Conservation (phyloP, 2,888 invertebrate species). For the Amphipyra tragopoginis region DNA sequence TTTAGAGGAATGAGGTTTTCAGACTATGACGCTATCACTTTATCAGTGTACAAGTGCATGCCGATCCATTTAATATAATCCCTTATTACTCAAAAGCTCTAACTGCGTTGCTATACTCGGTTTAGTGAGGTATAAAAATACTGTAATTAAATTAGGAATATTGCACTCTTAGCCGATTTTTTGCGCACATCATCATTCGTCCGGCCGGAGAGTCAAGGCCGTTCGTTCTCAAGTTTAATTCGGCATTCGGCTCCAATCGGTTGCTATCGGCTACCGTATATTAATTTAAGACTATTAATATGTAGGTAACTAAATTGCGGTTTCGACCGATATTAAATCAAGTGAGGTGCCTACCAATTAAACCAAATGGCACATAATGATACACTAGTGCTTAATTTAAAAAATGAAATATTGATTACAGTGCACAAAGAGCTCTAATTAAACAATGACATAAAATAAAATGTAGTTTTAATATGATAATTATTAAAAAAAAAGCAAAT, state of each 20-base stretch:
- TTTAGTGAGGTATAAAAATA: slow-evolving; percentile 14
- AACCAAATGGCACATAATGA: slow-evolving; percentile 48
- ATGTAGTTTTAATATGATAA: too few relatives aligned
- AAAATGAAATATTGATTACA: neutral
- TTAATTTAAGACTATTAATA: slow-evolving; percentile 57
- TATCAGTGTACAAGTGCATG: slow-evolving; percentile 12
- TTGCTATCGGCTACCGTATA: slow-evolving; percentile 65
- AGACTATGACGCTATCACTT: slow-evolving; percentile 24
- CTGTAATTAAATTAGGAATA: slow-evolving; percentile 49
- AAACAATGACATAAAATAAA: too few relatives aligned
- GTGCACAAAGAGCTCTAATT: too few relatives aligned
- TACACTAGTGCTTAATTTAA: slow-evolving; percentile 13
- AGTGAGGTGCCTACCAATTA: slow-evolving; percentile 34
- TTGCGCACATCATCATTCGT: slow-evolving; percentile 55
- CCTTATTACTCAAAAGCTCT: neutral
- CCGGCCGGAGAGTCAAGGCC: slow-evolving; percentile 73
- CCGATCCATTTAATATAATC: slow-evolving; percentile 16
- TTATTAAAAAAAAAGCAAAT: too few relatives aligned
- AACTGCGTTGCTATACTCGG: neutral
- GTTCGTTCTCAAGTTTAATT: slow-evolving; percentile 52
- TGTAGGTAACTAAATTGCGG: slow-evolving; percentile 43
- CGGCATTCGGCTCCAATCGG: slow-evolving; percentile 53
- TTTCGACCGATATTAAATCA: slow-evolving; percentile 56
- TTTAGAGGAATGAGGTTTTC: slow-evolving; percentile 25
- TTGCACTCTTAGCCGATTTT: slow-evolving; percentile 56